These are phyloP conservation scores for Cynopterus brachyotis DNA, from an alignment of 2,113 vertebrate genomes.

Conservation along the genomic window DNA sequence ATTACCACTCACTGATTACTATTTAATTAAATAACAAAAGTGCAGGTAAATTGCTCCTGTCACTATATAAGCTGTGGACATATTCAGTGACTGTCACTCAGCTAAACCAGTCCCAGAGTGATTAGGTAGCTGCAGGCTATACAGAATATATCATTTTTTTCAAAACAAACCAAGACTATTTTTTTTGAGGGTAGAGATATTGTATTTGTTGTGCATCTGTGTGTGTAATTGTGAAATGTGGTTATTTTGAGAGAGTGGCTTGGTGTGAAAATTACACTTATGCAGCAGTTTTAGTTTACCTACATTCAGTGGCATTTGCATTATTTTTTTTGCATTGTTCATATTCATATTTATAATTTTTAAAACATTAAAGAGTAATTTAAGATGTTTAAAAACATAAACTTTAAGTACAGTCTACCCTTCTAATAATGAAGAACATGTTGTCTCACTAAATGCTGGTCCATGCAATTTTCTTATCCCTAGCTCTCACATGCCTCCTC, in stretches of 20 bases:
- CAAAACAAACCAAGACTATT: neutral
- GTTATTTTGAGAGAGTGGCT: conserved; percentile 45
- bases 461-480: neutral
- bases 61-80: neutral
- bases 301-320: neutral
- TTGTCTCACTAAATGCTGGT: neutral
- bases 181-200: neutral
- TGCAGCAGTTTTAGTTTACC: neutral
- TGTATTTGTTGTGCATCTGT: neutral
- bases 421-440: neutral
- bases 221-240: neutral
- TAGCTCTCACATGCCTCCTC: accelerated
- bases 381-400: conserved; percentile 9
- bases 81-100: conserved; percentile 42
- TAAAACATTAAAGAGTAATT: neutral
- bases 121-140: neutral
- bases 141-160: conserved; percentile 12
- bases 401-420: neutral
- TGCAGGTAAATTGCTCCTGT: conserved; percentile 40
- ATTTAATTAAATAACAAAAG: conserved; percentile 69
- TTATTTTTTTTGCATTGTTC: conserved; percentile 5
- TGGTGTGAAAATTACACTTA: neutral
- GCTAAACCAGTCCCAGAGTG: neutral
- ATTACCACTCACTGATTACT: conserved; percentile 49
- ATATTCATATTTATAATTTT: neutral